A percentile compares a stretch with the other conserved stretches of the same genome.
These are phyloP conservation scores for Heteromormyrus szaboi DNA, from an alignment of 2,797 vertebrate genomes.

Conservation along the genomic window DNA sequence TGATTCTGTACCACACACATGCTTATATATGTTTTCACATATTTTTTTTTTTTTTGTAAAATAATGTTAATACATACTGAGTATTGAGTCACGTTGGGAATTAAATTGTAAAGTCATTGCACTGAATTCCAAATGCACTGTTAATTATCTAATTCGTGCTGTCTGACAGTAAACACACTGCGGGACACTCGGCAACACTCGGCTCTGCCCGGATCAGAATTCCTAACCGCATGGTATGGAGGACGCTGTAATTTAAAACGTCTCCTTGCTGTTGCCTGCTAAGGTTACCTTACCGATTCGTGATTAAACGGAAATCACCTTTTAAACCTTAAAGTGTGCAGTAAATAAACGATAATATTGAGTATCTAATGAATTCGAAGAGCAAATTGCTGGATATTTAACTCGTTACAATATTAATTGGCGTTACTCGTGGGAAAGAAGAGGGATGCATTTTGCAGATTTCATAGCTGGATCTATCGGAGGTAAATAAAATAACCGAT, in stretches of 20 bases:
- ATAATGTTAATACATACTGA: not conserved
- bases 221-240: not conserved
- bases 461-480: slow-evolving; percentile 55
- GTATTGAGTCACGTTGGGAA: not conserved
- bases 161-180: not conserved
- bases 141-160: not conserved
- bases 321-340: not conserved
- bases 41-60: not conserved
- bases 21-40: not conserved
- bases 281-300: not conserved
- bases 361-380: not conserved
- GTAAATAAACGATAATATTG: not conserved
- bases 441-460: slow-evolving; percentile 47
- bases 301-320: not conserved
- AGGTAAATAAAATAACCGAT: slow-evolving; percentile 40
- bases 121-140: not conserved
- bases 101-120: not conserved
- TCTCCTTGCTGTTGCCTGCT: not conserved
- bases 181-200: slow-evolving; percentile 10
- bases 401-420: not conserved
- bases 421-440: not conserved
- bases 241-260: not conserved
- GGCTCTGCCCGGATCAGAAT: not conserved
- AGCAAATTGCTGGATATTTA: not conserved
- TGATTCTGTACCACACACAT: not conserved